A percentile compares a stretch with the other conserved stretches of the same genome.
phyloP scores from a whole-genome alignment of 2,113 vertebrate genomes.

The Mormyrus iriodes region DNA sequence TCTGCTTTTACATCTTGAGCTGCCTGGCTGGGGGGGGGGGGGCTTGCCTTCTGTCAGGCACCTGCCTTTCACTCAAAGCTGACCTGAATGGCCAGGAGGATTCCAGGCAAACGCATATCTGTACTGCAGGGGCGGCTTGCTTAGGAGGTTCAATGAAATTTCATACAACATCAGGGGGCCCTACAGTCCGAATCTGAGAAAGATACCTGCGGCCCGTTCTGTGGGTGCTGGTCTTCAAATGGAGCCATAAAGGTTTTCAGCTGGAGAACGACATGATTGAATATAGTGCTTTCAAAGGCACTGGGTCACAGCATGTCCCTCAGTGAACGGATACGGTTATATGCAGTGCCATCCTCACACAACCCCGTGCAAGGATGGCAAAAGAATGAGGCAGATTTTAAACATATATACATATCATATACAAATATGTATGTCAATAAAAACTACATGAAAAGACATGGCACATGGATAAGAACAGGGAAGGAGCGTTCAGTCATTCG shows the following conservation, averaged over 20 bases:
- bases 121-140: background rate
- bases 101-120: background rate
- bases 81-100: background rate
- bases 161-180: background rate
- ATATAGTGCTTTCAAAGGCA: background rate
- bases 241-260: background rate
- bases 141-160: background rate
- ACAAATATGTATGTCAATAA: slow-evolving; percentile 65
- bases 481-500: slow-evolving; percentile 58
- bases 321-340: slow-evolving; percentile 9
- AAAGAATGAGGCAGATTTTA: slow-evolving; percentile 56
- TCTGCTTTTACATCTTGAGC: slow-evolving; percentile 63
- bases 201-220: background rate
- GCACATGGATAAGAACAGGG: slow-evolving; percentile 57
- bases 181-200: background rate
- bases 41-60: background rate
- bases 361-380: slow-evolving; percentile 44
- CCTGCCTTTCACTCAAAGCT: background rate
- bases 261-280: background rate
- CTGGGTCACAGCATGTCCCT: background rate
- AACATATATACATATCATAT: slow-evolving; percentile 69
- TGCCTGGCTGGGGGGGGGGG: slow-evolving; percentile 31
- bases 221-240: background rate
- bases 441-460: slow-evolving; percentile 56
- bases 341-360: slow-evolving; percentile 34